Evolutionary conservation across 2,113 vertebrate genomes (phyloP), one percentile per base, ranked within the genome.

Genomic region (Calidris pygmaea): DNA sequence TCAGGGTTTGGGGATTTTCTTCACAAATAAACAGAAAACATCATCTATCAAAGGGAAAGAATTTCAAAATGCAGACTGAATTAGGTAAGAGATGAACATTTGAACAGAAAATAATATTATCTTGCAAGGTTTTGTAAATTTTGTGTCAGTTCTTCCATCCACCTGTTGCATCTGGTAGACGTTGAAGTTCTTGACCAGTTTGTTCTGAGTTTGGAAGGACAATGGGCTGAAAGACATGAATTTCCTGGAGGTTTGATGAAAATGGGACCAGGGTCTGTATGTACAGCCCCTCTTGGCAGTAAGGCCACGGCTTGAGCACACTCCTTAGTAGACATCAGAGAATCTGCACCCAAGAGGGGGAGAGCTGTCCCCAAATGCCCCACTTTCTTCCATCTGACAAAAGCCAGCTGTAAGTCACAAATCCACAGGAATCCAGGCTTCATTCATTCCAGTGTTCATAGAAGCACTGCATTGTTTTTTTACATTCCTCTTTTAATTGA

Each of bases 401-500:
- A 70, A 89, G 22, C 16, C 73, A 85, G 5, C 50, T 70, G 14
- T 8, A 43, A 84, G 47, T 39, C 73, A 65, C 48, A 78, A 48
- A 85, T 47, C 50, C 65, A 19, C 56, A 45, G 81, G 53, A 89
- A 96, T 65, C 7, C 43, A 82, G 43, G 60, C 48, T 78, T 66
- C 70, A 41, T 43, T 92, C 80, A 79, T 34, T 43, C 48, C 50
- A 45, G 45, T 1, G 1, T 65, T 89, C 47, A 13, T 50, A 89
- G 68, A 71, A 95, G 45, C 62, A n/a, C 50, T 65, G 58, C 58
- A 53, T 71, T 77, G 41, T n/a, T 26, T 68, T 72, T 96, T 87
- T 43, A 70, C 29, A 65, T 37, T 81, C 89, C 78, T 66, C 71
- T 83, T 93, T 89, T 95, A 95, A 94, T 62, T 94, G 89, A 70